phyloP scores from a whole-genome alignment of 2,888 invertebrate genomes.

The Nephrotoma guestfalica region DNA sequence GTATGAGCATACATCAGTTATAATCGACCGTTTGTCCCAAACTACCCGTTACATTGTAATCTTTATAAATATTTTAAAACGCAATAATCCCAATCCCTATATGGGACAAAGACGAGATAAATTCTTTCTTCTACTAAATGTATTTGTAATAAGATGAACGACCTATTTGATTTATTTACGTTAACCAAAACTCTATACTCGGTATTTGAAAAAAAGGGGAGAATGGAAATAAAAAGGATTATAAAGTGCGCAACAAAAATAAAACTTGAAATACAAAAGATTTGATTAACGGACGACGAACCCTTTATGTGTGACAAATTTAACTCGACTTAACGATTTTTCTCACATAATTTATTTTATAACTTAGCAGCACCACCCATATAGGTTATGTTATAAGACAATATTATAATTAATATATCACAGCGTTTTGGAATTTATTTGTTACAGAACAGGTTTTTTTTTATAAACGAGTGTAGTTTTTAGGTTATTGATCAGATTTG shows the following conservation, averaged over 20 bases:
- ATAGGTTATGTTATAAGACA: neutral
- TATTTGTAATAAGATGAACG: neutral
- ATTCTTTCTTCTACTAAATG: neutral
- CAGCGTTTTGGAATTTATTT: neutral
- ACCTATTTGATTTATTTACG: neutral
- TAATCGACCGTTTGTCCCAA: neutral
- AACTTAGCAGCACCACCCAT: neutral
- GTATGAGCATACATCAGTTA: neutral
- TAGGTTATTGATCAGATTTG: neutral
- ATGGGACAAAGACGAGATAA: neutral
- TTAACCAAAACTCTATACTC: neutral
- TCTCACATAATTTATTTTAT: neutral
- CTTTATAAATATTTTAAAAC: neutral
- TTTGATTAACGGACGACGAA: neutral
- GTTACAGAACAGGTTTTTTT: neutral
- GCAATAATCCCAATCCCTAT: neutral
- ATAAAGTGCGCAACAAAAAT: neutral
- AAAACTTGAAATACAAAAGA: neutral
- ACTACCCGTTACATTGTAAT: neutral
- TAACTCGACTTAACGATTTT: neutral
- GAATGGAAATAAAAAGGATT: neutral
- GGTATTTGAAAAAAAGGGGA: neutral
- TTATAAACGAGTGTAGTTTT: neutral
- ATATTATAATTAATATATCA: neutral
- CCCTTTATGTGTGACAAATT: neutral